phyloP scores from a whole-genome alignment of 2,888 invertebrate species.

The Machimus rusticus region DNA sequence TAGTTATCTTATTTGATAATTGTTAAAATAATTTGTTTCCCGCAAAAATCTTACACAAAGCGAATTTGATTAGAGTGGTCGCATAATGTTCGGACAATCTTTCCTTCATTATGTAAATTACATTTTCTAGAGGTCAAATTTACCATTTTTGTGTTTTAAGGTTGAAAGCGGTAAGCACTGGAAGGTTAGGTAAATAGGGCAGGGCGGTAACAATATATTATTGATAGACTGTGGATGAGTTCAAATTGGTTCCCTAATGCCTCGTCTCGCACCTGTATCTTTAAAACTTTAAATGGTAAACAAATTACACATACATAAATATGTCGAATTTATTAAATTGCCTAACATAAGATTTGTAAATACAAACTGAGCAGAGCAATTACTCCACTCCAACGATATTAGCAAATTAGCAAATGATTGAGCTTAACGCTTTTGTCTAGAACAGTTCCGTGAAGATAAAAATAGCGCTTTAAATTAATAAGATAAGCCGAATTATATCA shows the following conservation, averaged over 20 bases:
- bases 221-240: too few species aligned
- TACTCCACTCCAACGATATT: neutral
- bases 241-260: neutral
- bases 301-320: neutral
- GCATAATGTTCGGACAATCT: too few species aligned
- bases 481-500: neutral
- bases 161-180: too few species aligned
- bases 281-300: neutral
- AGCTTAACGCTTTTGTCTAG: neutral
- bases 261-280: too few species aligned
- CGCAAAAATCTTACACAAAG: neutral
- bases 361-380: neutral
- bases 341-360: neutral
- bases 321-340: neutral
- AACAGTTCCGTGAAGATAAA: neutral
- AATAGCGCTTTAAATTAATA: neutral
- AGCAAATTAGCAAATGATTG: neutral
- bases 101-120: too few species aligned
- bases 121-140: too few species aligned
- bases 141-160: too few species aligned
- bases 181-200: too few species aligned
- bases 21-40: too few species aligned
- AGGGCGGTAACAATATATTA: too few species aligned
- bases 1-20: neutral
- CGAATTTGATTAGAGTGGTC: neutral